Conservation (phyloP, 2,797 vertebrate genomes). For the Hirundo rustica region DNA sequence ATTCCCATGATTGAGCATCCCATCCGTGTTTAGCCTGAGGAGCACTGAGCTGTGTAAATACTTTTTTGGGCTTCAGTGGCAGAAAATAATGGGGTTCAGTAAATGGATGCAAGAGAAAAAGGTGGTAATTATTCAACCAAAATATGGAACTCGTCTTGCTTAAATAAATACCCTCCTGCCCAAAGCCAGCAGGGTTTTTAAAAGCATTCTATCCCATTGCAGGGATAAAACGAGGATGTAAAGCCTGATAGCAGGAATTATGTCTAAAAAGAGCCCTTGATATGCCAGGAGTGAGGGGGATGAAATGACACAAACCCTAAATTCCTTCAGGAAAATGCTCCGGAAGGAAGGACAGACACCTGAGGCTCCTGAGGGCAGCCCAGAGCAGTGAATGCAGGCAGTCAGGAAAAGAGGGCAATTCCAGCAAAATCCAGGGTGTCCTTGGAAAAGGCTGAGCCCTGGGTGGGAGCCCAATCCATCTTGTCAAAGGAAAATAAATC, state of each 20-base stretch:
- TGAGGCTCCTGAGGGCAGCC: not conserved
- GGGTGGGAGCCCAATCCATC: not conserved
- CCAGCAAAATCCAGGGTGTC: not conserved
- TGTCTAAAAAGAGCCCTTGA: not conserved
- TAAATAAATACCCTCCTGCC: conserved; percentile 8
- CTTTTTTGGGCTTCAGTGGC: conserved; percentile 7
- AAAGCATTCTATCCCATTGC: not conserved
- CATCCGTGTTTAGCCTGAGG: not conserved
- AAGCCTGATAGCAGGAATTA: not conserved
- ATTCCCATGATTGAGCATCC: not conserved
- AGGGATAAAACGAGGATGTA: not conserved
- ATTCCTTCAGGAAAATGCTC: not conserved
- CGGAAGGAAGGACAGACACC: not conserved
- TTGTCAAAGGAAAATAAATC: conserved; percentile 48
- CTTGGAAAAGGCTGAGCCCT: not conserved
- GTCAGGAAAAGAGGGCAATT: not conserved
- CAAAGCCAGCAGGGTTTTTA: not conserved
- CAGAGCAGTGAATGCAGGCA: not conserved
- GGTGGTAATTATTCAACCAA: conserved; percentile 54
- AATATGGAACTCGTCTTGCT: conserved; percentile 42
- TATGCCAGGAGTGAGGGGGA: not conserved
- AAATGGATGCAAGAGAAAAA: not conserved
- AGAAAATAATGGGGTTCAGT: conserved; percentile 39
- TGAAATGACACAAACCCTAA: not conserved
- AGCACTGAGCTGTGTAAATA: conserved; percentile 29